Evolutionary conservation across 2,888 invertebrate species (phyloP), one percentile per base, ranked within the genome.

Genomic region (Clanis bilineata): DNA sequence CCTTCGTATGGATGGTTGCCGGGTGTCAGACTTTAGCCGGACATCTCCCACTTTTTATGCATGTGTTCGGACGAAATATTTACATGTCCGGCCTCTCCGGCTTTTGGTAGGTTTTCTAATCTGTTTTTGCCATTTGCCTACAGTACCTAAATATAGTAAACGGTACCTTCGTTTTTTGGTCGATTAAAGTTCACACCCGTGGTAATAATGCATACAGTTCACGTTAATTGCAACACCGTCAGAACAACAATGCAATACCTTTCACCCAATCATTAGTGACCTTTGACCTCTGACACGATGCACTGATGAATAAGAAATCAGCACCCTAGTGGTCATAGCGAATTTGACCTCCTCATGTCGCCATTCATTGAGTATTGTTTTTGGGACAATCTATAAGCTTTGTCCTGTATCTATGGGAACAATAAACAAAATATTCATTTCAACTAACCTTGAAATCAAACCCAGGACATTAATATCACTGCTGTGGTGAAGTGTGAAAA

Each of bases 181-280:
- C 32, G 32, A 9, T 70, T 72, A 65, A 67, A 68, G 57, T 51
- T 45, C 58, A 62, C 58, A 65, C 71, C 64, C 56, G 60, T 61
- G 62, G 70, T 64, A 45, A 64, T 67, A 58, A 56, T 59, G 59
- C 60, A 63, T 67, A 66, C 43, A 62, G 59, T 58, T 62, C 60
- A 62, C 61, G 43, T 51, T 62, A 67, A 65, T 65, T 57, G 54
- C 25, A 22, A 39, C 63, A 64, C 47, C 22, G 41, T 9, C 65
- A 55, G 21, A 63, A 65, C 32, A 43, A 65, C 69, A 63, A 70
- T 64, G 56, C 64, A 67, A 74, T 75, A 67, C 76, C 80, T 79
- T 81, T 82, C 81, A 79, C 81, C 72, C 64, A 51, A 51, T 73
- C 67, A 72, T 71, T 75, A 58, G 66, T 67, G 64, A 72, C 71